Base-by-base conservation (phyloP, 64 coral and sea anemone genomes). In the Montipora capricornis region DNA sequence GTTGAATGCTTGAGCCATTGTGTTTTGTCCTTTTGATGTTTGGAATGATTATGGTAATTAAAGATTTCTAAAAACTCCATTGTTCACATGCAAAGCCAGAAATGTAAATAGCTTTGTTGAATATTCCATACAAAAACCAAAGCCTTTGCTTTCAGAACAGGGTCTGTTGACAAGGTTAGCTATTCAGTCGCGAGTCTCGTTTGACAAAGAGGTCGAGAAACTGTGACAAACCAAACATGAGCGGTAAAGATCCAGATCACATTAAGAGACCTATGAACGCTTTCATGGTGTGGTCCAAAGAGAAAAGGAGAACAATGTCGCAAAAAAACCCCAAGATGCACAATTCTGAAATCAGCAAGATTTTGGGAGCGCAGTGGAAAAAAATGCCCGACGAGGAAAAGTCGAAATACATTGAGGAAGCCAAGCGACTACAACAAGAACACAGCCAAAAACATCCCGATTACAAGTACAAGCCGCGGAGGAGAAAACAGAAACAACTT, bases 21-120 rank as follows among this genome's bases (percentile, higher is more conserved):
- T 88, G 78, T 89, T 98, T 60, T 98, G 96, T 94, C 81, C 96
- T 95, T 98, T 98, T 98, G 96, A 98, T 98, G 96, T 98, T 98
- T 98, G 96, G 93, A 91, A 94, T 98, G 93, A 98, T 98, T 98
- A 98, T 98, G 96, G 96, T 98, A 98, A 98, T 98, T 98, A 98
- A 94, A 98, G 90, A 98, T 98, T 98, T 98, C 96, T 95, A 98
- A 98, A 97, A 98, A 95, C 82, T 88, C 93, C 80, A 95, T 98
- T 98, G 96, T 98, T 92, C 96, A 74, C 89, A 95, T 95, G 96
- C 96, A 98, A 95, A 93, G 96, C 93, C 79, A 97, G 93, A 98
- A 98, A 98, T 98, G 96, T 98, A 98, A 98, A 98, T 98, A 98
- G 93, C 96, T 92, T 98, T 98, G 93, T 98, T 85, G 93, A 89